Conservation (phyloP, 2,797 vertebrate genomes). For the Gymnopithys bicolor region DNA sequence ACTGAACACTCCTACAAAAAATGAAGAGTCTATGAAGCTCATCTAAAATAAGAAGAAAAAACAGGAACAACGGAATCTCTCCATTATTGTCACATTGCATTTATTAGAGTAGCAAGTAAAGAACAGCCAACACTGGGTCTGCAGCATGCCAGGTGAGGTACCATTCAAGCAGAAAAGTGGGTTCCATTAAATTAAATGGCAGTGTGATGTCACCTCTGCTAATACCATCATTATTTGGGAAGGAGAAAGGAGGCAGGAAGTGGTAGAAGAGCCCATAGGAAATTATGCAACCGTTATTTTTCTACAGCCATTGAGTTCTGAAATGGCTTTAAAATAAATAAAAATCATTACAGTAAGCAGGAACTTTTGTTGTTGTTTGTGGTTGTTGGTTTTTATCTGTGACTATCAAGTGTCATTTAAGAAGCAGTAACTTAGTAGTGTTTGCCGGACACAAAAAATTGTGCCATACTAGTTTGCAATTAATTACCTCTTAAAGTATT, state of each 20-base stretch:
- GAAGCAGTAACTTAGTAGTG: not conserved
- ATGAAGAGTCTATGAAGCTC: not conserved
- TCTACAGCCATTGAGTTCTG: not conserved
- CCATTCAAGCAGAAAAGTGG: not conserved
- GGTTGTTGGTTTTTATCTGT: not conserved
- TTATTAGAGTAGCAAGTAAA: not conserved
- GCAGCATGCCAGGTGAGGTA: not conserved
- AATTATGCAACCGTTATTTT: not conserved
- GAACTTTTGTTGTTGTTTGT: not conserved
- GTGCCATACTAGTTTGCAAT: not conserved
- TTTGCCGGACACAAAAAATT: not conserved
- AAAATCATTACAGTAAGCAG: not conserved
- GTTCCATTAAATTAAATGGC: not conserved
- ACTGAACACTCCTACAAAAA: constrained; percentile 89
- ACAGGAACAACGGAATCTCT: not conserved
- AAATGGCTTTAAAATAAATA: not conserved
- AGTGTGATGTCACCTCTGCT: not conserved
- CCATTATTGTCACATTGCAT: not conserved
- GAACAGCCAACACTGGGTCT: not conserved
- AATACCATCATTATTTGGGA: not conserved
- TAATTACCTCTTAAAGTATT: not conserved
- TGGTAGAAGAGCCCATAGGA: not conserved
- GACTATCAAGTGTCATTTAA: not conserved
- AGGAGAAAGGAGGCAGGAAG: not conserved
- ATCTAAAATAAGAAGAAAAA: not conserved